These are phyloP conservation scores for Theretra japonica DNA, from an alignment of 2,888 invertebrate species.

Conservation along the genomic window DNA sequence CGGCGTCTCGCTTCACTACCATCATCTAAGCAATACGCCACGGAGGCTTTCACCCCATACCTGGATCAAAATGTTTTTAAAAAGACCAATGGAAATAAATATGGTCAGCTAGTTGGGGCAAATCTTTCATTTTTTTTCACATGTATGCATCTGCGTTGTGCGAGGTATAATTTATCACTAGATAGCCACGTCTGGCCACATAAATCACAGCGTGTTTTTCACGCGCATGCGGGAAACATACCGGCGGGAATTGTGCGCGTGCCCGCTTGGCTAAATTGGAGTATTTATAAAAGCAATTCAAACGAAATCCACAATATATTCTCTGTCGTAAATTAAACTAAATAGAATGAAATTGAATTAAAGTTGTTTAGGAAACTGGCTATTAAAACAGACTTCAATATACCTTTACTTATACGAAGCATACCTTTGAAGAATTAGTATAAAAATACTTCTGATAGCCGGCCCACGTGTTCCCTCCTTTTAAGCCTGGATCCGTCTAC, in stretches of 20 bases:
- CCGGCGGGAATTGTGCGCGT: neutral
- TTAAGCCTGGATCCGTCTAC: too few relatives aligned
- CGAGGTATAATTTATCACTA: conserved; percentile 72
- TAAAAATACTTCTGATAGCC: too few relatives aligned
- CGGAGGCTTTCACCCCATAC: too few relatives aligned
- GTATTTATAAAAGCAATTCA: neutral
- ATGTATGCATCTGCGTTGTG: conserved; percentile 65
- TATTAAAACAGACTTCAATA: too few relatives aligned
- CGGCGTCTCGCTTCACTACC: too few relatives aligned
- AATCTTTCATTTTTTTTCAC: conserved; percentile 68
- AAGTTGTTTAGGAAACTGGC: too few relatives aligned
- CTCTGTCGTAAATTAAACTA: too few relatives aligned
- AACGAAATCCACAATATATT: neutral
- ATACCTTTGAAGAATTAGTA: too few relatives aligned
- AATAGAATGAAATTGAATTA: too few relatives aligned
- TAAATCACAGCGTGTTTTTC: conserved; percentile 75
- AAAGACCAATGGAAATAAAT: conserved; percentile 6
- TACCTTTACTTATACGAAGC: too few relatives aligned
- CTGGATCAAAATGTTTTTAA: neutral
- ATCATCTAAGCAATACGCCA: too few relatives aligned
- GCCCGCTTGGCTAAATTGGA: neutral
- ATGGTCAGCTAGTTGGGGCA: conserved; percentile 22
- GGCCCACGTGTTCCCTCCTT: too few relatives aligned
- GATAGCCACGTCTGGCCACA: conserved; percentile 69
- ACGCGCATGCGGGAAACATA: conserved; percentile 36